Conservation (phyloP, 2,113 vertebrate genomes). For the Setophaga petechia region DNA sequence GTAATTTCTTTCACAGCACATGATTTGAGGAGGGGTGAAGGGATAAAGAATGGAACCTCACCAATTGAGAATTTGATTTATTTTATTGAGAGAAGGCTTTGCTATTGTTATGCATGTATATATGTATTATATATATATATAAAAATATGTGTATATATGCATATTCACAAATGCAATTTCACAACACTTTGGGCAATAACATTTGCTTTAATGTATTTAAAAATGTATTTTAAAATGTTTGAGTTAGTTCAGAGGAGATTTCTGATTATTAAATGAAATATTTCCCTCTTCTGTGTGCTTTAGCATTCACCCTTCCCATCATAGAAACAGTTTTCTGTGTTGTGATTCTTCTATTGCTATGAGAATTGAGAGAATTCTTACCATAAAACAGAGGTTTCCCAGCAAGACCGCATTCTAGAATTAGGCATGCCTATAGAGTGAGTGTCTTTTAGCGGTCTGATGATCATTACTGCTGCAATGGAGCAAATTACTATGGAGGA, state of each 20-base stretch:
- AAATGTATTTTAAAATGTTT: background rate
- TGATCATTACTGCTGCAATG: background rate
- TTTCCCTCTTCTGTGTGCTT: background rate
- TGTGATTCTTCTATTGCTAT: background rate
- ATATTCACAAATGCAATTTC: background rate
- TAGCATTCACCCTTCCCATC: background rate
- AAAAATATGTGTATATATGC: background rate
- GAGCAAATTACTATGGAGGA: constrained; percentile 44
- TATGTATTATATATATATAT: background rate
- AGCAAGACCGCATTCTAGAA: background rate
- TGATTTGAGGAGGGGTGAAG: background rate
- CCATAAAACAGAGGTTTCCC: background rate
- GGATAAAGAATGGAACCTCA: background rate
- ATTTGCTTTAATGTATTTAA: background rate
- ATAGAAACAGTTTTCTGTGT: background rate
- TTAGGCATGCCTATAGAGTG: background rate
- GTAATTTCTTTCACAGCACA: background rate
- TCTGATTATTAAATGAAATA: background rate
- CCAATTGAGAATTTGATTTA: background rate
- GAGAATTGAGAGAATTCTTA: background rate
- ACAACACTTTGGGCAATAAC: background rate
- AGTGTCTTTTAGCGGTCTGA: background rate
- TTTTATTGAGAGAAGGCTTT: background rate
- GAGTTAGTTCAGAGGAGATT: background rate
- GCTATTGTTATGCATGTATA: background rate